phyloP scores from a whole-genome alignment of 2,888 invertebrate species.

The Platycheirus rosarum region DNA sequence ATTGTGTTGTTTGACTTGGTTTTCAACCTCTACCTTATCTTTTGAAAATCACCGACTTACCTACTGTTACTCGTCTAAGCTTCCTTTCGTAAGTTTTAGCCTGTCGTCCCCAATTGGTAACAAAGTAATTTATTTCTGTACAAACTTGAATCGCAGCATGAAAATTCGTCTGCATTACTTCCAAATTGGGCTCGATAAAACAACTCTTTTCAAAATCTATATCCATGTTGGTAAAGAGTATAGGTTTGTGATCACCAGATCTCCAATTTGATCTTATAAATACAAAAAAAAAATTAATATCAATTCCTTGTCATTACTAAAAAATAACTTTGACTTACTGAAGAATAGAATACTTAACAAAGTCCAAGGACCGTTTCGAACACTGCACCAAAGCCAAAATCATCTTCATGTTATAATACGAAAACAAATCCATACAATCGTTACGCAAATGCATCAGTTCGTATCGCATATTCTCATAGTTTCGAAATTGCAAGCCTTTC shows the following conservation, averaged over 20 bases:
- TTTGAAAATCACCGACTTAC: slow-evolving; percentile 70
- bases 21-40: too few relatives aligned
- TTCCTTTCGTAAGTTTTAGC: slow-evolving; percentile 81
- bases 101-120: slow-evolving; percentile 92
- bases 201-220: slow-evolving; percentile 77
- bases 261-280: slow-evolving; percentile 77
- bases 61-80: slow-evolving; percentile 77
- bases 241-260: slow-evolving; percentile 75
- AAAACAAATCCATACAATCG: slow-evolving; percentile 91
- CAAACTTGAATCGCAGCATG: slow-evolving; percentile 85
- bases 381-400: slow-evolving; percentile 89
- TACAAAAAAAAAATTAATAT: too few relatives aligned
- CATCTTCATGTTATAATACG: slow-evolving; percentile 90
- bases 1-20: too few relatives aligned
- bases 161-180: slow-evolving; percentile 79
- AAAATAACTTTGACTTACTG: slow-evolving; percentile 73
- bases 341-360: slow-evolving; percentile 85
- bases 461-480: slow-evolving; percentile 86
- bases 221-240: slow-evolving; percentile 78
- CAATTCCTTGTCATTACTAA: not conserved
- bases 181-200: slow-evolving; percentile 78
- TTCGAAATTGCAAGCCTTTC: slow-evolving; percentile 83
- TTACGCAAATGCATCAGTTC: slow-evolving; percentile 86
- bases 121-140: slow-evolving; percentile 88
- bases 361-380: slow-evolving; percentile 89